Conservation (phyloP, 2,797 vertebrate genomes). For the Alfaro cultratus region DNA sequence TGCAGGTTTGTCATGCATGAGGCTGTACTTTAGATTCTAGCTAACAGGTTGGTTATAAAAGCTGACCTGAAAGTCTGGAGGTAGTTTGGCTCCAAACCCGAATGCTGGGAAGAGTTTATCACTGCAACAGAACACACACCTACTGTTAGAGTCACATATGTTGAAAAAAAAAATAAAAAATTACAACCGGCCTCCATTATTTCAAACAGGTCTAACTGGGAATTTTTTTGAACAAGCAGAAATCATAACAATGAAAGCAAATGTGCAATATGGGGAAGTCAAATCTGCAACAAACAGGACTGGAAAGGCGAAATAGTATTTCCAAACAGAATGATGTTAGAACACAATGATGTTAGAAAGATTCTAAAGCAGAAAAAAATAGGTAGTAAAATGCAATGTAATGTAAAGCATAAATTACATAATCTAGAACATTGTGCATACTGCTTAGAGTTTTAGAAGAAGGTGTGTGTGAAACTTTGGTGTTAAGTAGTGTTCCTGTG, state of each 20-base stretch:
- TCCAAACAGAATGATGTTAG: neutral
- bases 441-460: neutral
- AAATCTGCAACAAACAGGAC: neutral
- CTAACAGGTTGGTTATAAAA: neutral
- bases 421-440: neutral
- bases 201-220: neutral
- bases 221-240: neutral
- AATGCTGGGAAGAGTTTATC: constrained; percentile 95
- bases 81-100: constrained; percentile 94
- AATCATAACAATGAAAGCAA: neutral
- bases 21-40: neutral
- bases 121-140: constrained; percentile 68
- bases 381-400: neutral
- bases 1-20: neutral
- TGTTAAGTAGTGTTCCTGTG: neutral
- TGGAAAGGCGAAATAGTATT: neutral
- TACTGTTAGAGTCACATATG: neutral
- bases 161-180: too few species aligned
- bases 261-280: neutral
- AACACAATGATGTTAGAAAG: neutral
- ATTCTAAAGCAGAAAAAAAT: neutral
- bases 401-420: neutral
- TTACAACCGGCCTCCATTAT: neutral
- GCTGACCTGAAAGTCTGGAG: constrained; percentile 89
- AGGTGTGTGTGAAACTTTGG: neutral